Percentiles rank a stretch among this genome's conserved stretches.
Evolutionary conservation across 2,888 invertebrate species (phyloP).

Genomic region (Meloe dianella): DNA sequence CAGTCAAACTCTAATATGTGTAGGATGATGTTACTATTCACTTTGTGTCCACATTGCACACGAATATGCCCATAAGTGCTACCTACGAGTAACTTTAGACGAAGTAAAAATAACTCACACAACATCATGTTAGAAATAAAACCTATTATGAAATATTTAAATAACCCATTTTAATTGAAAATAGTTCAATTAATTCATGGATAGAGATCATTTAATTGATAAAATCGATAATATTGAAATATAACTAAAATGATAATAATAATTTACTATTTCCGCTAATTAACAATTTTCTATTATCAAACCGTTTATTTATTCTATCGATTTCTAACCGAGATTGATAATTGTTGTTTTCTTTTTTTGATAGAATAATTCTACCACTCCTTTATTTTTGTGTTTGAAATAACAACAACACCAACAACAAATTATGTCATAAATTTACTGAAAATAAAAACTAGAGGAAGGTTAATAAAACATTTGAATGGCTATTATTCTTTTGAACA

Average conservation of each 20-base stretch:
- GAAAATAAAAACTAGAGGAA: no score
- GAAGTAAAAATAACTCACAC: neutral
- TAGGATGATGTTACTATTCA: slow-evolving; percentile 25
- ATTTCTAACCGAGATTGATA: neutral
- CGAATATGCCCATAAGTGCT: slow-evolving; percentile 24
- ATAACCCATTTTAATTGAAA: no score
- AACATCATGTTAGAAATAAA: no score
- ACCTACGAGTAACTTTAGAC: slow-evolving; percentile 19
- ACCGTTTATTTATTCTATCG: neutral
- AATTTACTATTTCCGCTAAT: neutral
- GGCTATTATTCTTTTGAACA: no score
- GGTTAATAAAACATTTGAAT: no score
- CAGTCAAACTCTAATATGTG: slow-evolving; percentile 18
- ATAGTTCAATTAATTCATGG: no score
- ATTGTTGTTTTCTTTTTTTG: neutral
- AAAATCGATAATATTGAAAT: neutral
- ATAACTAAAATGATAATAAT: neutral
- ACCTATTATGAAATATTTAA: no score
- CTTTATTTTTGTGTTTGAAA: neutral
- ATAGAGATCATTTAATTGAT: neutral
- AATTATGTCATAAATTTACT: no score
- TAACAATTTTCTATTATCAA: slow-evolving; percentile 6
- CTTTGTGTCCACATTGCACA: slow-evolving; percentile 28
- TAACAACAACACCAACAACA: no score
- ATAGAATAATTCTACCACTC: neutral